These are phyloP conservation scores for Andrena trimmerana DNA, from an alignment of 2,888 invertebrate species.

Conservation along the genomic window DNA sequence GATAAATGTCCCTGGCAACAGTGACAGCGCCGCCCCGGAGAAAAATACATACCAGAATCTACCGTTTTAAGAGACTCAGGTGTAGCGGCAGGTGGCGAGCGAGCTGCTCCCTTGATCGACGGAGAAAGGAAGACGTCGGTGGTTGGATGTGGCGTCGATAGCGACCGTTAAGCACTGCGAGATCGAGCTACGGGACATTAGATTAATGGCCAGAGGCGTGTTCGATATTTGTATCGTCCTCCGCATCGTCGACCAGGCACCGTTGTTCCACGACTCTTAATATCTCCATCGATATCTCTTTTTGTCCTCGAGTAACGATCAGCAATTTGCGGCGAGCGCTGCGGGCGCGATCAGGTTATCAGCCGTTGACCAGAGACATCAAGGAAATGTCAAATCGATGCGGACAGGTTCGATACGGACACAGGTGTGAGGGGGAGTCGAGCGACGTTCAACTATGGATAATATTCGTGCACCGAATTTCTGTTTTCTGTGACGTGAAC, in stretches of 20 bases:
- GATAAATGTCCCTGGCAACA: conserved; percentile 24
- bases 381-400: neutral
- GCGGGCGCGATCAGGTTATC: neutral
- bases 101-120: conserved; percentile 25
- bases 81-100: conserved; percentile 62
- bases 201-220: conserved; percentile 73
- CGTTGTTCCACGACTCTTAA: conserved; percentile 52
- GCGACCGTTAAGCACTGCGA: conserved; percentile 70
- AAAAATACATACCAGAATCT: conserved; percentile 22
- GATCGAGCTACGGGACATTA: conserved; percentile 75
- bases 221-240: conserved; percentile 72
- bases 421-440: neutral
- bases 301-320: conserved; percentile 50
- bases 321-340: conserved; percentile 58
- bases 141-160: conserved; percentile 65
- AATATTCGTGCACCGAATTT: too few species aligned
- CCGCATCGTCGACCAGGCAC: conserved; percentile 43
- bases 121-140: conserved; percentile 59
- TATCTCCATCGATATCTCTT: conserved; percentile 60
- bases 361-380: neutral
- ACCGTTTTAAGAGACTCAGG: conserved; percentile 49
- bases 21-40: conserved; percentile 14
- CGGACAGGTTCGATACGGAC: neutral
- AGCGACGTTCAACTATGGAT: too few species aligned
- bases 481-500: too few species aligned